Base-by-base conservation (phyloP, 1,140 invertebrate genomes). In the Phymastichus coffea region DNA sequence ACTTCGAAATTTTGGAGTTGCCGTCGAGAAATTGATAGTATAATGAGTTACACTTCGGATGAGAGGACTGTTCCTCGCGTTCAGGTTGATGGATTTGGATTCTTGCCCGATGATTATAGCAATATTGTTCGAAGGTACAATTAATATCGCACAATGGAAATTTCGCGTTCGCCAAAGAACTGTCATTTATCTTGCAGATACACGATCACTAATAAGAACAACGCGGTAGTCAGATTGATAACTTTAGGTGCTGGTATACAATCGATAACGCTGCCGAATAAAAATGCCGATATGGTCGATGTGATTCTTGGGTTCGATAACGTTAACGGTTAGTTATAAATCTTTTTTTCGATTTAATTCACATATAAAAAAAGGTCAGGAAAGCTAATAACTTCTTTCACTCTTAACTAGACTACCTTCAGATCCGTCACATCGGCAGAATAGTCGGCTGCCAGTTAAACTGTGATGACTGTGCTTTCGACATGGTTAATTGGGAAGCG, bases 391-490 rank as follows among this genome's bases (percentile, higher is more conserved):
- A n/a, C n/a, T n/a, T n/a, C n/a, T n/a, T n/a, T n/a, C n/a, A n/a
- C n/a, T n/a, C n/a, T n/a, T n/a, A n/a, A n/a, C n/a, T n/a, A 82
- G 82, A 78, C 14, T 83, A 82, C 66, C 64, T 74, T 48, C 67
- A 75, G 57, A 80, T 81, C 57, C 79, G 80, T n/a, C 88, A 86
- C 65, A 82, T 88, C 70, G 89, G 88, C 20, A 81, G 83, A 2
- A 80, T 85, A 41, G 84, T 28, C 3, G 20, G 30, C 3, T 26
- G 30, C 4, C 14, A 25, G 10, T 41, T 72, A 65, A 74, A 81
- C 67, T 68, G 83, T 0, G 86, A 91, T 74, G 88, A 87, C 1
- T 87, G 85, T 1, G 86, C 84, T 10, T 89, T 89, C 66, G 86
- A 89, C 68, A 87, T 87, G 74, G 84, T 85, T 56, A 74, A 79